Evolutionary conservation across 1,140 invertebrate genomes (phyloP).

Genomic region (Drosophila grimshawi): DNA sequence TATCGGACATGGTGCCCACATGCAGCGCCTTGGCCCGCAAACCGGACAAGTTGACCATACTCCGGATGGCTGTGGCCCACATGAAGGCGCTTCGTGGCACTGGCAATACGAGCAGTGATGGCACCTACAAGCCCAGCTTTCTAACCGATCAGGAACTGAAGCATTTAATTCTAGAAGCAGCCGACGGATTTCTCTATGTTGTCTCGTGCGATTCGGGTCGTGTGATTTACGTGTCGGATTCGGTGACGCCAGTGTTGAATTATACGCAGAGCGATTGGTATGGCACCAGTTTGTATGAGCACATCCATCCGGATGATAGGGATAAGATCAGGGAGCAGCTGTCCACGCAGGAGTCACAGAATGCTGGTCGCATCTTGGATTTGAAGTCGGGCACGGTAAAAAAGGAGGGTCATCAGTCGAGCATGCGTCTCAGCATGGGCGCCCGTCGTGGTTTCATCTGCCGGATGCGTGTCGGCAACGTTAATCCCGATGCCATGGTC

Average conservation of each 20-base stretch:
- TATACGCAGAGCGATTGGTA: slow-evolving; percentile 99
- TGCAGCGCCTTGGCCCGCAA: slow-evolving; percentile 98
- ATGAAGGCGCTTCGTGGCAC: slow-evolving; percentile 96
- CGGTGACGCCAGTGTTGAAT: slow-evolving; percentile 98
- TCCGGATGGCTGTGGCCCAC: slow-evolving; percentile 99
- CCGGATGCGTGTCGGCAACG: slow-evolving; percentile 97
- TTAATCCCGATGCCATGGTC: slow-evolving; percentile 90
- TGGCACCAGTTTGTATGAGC: slow-evolving; percentile 96
- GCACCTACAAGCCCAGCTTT: slow-evolving; percentile 99
- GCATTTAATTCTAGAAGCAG: slow-evolving; percentile 99
- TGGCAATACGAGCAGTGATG: slow-evolving; percentile 96
- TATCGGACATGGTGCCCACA: slow-evolving; percentile 99
- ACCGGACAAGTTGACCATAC: slow-evolving; percentile 99
- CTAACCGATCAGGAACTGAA: slow-evolving; percentile 99
- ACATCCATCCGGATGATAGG: slow-evolving; percentile 98
- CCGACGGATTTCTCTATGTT: slow-evolving; percentile 99
- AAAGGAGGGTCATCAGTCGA: slow-evolving; percentile 99
- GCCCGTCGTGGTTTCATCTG: slow-evolving; percentile 99
- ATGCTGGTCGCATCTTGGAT: slow-evolving; percentile 97
- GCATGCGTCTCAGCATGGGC: slow-evolving; percentile 98
- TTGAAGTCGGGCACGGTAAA: slow-evolving; percentile 99
- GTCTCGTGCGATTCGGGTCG: slow-evolving; percentile 98
- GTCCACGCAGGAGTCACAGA: slow-evolving; percentile 98
- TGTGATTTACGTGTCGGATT: slow-evolving; percentile 99
- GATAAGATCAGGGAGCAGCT: slow-evolving; percentile 99